Evolutionary conservation across 2,113 vertebrate genomes (phyloP).

Genomic region (Cardinalis cardinalis): DNA sequence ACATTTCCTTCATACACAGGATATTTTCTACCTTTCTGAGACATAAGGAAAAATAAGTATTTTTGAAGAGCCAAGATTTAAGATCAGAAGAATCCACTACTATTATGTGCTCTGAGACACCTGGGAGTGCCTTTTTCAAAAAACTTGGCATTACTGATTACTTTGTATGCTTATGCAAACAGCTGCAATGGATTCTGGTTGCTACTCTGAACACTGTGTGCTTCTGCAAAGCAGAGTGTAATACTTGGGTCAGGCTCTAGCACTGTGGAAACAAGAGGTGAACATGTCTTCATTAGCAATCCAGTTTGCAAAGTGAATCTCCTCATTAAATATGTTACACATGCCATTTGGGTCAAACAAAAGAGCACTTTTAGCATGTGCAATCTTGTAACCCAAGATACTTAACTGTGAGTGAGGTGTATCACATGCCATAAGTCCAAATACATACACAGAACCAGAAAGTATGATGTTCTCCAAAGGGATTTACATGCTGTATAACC

Average conservation of each 20-base stretch:
- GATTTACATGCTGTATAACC: background rate
- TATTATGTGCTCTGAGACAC: background rate
- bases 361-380: background rate
- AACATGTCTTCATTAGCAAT: background rate
- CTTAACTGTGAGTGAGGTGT: background rate
- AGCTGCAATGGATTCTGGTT: background rate
- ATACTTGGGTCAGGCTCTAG: background rate
- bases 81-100: background rate
- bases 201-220: background rate
- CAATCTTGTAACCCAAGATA: background rate
- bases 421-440: background rate
- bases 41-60: background rate
- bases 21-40: fast-evolving
- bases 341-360: background rate
- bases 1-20: background rate
- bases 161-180: background rate
- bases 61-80: background rate
- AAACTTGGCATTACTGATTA: background rate
- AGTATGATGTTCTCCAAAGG: background rate
- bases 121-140: background rate
- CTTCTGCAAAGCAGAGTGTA: background rate
- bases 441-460: background rate
- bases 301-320: background rate
- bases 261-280: background rate
- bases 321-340: background rate